Evolutionary conservation across 2,113 vertebrate species (phyloP), one percentile per base, ranked within the genome.

Genomic region (Cervus canadensis): DNA sequence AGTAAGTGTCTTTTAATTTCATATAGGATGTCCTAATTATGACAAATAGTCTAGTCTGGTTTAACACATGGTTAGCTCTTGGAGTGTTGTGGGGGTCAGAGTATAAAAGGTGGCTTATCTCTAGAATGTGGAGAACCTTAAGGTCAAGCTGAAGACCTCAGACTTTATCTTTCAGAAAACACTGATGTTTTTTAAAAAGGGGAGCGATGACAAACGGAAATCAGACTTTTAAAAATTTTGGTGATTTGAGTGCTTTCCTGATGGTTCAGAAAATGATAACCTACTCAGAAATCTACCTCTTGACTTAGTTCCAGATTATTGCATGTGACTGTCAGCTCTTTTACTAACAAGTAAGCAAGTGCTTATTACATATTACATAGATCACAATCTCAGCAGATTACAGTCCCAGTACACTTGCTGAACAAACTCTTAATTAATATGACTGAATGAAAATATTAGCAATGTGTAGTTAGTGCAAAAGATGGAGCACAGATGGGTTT

Each of bases 381-480:
- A 96, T 97, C 87, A 86, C 45, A 83, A 81, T 89, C 76, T 90
- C 40, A 91, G 33, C 26, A 92, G 52, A 95, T 96, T 94, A 95
- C 5, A 95, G 56, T 79, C 59, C n/a, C 28, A 74, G 43, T n/a
- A 91, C 12, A 76, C 67, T 81, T 89, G 50, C 26, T 94, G 86
- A 94, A 93, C 82, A 97, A 95, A 93, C 62, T 79, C 23, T 48
- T 88, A 96, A 95, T 96, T 95, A 95, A n/a, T 76, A 62, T 89
- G 50, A 76, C 36, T 56, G 59, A 86, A 85, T 91, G 48, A 57
- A 89, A 91, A 95, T 87, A 86, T 91, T 91, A 89, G 30, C 52
- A 90, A 71, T 30, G 36, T 91, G 10, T 94, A 93, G 96, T 96
- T 96, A 86, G 54, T 78, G 15, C 36, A 89, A 60, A 89, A 82